Percentiles rank a stretch among this genome's conserved stretches.
phyloP scores from a whole-genome alignment of 2,113 vertebrate genomes.

The Proteles cristata region DNA sequence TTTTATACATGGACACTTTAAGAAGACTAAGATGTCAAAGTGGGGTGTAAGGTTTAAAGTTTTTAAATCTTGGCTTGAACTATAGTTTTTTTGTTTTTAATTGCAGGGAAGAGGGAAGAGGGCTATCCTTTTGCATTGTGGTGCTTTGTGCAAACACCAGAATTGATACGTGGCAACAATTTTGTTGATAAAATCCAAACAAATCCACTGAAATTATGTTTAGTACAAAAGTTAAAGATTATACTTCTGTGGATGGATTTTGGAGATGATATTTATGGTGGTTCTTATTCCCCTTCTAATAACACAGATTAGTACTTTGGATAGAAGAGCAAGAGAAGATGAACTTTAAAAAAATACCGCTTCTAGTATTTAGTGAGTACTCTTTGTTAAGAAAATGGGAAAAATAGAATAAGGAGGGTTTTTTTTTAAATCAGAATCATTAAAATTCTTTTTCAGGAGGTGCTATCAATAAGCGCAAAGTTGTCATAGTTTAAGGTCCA shows the following conservation, averaged over 20 bases:
- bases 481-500: slow-evolving; percentile 57
- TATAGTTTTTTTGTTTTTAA: neutral
- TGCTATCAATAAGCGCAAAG: slow-evolving; percentile 52
- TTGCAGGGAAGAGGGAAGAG: neutral
- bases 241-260: slow-evolving; percentile 12
- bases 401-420: slow-evolving; percentile 29
- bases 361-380: slow-evolving; percentile 49
- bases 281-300: slow-evolving; percentile 32
- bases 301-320: slow-evolving; percentile 46
- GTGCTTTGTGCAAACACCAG: slow-evolving; percentile 22
- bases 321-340: slow-evolving; percentile 38
- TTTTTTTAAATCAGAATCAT: slow-evolving; percentile 36
- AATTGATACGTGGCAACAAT: slow-evolving; percentile 11
- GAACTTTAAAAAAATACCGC: slow-evolving; percentile 48
- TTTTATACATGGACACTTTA: slow-evolving; percentile 43
- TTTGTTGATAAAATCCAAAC: slow-evolving; percentile 52
- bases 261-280: slow-evolving; percentile 19
- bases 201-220: slow-evolving; percentile 37
- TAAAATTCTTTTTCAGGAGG: slow-evolving; percentile 35
- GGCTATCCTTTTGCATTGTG: neutral
- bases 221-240: slow-evolving; percentile 57
- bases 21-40: slow-evolving; percentile 40
- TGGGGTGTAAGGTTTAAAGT: slow-evolving; percentile 43
- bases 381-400: slow-evolving; percentile 53
- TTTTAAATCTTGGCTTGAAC: slow-evolving; percentile 46